Evolutionary conservation across 2,888 invertebrate species (phyloP).

Genomic region (Rhorus exstirpatorius): DNA sequence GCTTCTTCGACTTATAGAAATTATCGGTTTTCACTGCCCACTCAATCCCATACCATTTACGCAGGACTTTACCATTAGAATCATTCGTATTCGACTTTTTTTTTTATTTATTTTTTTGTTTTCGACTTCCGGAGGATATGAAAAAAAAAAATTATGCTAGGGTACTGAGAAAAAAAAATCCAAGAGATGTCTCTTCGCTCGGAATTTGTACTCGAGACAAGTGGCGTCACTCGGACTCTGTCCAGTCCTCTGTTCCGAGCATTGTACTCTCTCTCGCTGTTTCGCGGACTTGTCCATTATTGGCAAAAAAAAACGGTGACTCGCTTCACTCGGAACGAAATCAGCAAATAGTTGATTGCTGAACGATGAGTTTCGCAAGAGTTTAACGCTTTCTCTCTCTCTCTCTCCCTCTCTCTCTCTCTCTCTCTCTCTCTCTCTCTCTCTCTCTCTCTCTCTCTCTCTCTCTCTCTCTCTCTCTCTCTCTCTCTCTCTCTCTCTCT

Average conservation of each 20-base stretch:
- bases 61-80: too few relatives aligned
- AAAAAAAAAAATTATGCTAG: too few relatives aligned
- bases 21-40: constrained; percentile 21
- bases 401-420: not conserved
- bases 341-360: constrained; percentile 64
- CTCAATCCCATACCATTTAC: not conserved
- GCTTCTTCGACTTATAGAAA: constrained; percentile 10
- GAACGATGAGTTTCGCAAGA: constrained; percentile 58
- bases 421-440: not conserved
- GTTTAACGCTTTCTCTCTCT: constrained; percentile 20
- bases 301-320: constrained; percentile 5
- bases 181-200: too few relatives aligned
- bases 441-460: not conserved
- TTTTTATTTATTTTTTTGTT: too few relatives aligned
- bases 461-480: not conserved
- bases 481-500: not conserved
- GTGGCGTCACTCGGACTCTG: too few relatives aligned
- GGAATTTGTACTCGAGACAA: too few relatives aligned
- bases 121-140: too few relatives aligned
- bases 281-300: constrained; percentile 7
- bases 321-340: constrained; percentile 18
- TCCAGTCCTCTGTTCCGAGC: too few relatives aligned
- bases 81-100: too few relatives aligned
- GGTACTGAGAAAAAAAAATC: too few relatives aligned
- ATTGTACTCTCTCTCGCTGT: too few relatives aligned